Percentiles rank a stretch among this genome's conserved stretches.
Conservation (phyloP, 2,888 invertebrate species). For the Pheosia tremula region DNA sequence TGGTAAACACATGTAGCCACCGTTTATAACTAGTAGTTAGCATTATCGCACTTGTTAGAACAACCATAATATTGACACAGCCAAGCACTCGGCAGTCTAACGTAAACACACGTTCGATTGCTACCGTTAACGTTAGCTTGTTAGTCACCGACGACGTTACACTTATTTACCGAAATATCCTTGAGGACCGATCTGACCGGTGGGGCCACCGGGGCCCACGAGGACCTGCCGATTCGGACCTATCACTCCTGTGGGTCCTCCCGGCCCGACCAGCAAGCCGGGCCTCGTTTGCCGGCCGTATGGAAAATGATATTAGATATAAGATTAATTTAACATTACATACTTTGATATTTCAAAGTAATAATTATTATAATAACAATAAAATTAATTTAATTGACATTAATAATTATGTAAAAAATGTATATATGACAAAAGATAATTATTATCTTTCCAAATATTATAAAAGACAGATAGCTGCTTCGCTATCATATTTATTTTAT, state of each 20-base stretch:
- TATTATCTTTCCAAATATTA: no score
- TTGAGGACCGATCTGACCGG: slow-evolving; percentile 63
- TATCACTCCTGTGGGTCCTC: slow-evolving; percentile 60
- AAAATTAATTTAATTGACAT: no score
- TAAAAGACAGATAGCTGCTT: no score
- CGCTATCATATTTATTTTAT: no score
- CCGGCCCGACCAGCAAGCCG: slow-evolving; percentile 68
- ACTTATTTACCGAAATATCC: slow-evolving; percentile 71
- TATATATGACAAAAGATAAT: no score
- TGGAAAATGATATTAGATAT: no score
- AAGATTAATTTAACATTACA: no score
- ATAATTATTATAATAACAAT: no score
- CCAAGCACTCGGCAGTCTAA: slow-evolving; percentile 29
- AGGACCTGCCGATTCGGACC: slow-evolving; percentile 50
- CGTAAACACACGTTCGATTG: slow-evolving; percentile 18
- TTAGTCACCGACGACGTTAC: slow-evolving; percentile 43
- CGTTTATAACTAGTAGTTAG: slow-evolving; percentile 29
- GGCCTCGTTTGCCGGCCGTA: slow-evolving; percentile 47
- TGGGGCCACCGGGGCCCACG: slow-evolving; percentile 77
- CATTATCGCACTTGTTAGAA: slow-evolving; percentile 27
- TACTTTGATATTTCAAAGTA: no score
- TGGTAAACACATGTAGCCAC: slow-evolving; percentile 20
- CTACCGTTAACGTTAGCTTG: slow-evolving; percentile 31
- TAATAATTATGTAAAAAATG: no score
- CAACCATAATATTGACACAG: slow-evolving; percentile 35